These are phyloP conservation scores for Drosophila fuyamai DNA, from an alignment of 1,140 invertebrate species.

Conservation along the genomic window DNA sequence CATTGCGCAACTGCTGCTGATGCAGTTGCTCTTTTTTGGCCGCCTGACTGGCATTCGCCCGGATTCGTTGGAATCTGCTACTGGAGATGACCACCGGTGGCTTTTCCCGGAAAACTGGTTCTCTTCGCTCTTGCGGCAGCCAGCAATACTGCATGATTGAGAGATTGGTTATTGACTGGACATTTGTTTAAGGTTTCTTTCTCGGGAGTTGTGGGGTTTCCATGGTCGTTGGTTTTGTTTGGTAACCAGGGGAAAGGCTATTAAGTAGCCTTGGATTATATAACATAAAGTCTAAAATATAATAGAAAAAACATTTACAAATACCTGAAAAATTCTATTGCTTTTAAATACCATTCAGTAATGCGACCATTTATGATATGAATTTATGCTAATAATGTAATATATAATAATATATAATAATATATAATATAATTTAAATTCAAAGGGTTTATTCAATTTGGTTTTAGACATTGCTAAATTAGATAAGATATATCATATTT, in stretches of 20 bases:
- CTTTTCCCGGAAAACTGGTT: constrained; percentile 49
- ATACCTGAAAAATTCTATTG: too few relatives aligned
- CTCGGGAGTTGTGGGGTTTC: constrained; percentile 7
- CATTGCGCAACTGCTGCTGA: constrained; percentile 27
- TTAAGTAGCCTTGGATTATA: background rate
- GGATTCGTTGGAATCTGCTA: constrained; percentile 47
- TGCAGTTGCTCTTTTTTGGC: constrained; percentile 37
- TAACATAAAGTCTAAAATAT: background rate
- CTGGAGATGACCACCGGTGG: constrained; percentile 61
- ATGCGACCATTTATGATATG: too few relatives aligned
- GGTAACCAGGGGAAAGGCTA: background rate
- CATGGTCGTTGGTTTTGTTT: constrained; percentile 17
- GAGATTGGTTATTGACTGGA: background rate
- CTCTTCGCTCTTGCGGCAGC: constrained; percentile 61
- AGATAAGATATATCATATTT: too few relatives aligned
- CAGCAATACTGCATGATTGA: constrained; percentile 64
- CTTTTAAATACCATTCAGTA: too few relatives aligned
- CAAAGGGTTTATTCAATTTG: too few relatives aligned
- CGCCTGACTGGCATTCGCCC: constrained; percentile 43
- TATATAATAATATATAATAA: too few relatives aligned
- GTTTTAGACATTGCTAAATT: too few relatives aligned
- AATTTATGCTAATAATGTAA: too few relatives aligned
- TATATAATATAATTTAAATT: too few relatives aligned
- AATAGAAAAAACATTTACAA: too few relatives aligned
- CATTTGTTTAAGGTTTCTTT: background rate